These are phyloP conservation scores for Conops quadrifasciatus DNA, from an alignment of 2,888 invertebrate genomes.

Conservation along the genomic window DNA sequence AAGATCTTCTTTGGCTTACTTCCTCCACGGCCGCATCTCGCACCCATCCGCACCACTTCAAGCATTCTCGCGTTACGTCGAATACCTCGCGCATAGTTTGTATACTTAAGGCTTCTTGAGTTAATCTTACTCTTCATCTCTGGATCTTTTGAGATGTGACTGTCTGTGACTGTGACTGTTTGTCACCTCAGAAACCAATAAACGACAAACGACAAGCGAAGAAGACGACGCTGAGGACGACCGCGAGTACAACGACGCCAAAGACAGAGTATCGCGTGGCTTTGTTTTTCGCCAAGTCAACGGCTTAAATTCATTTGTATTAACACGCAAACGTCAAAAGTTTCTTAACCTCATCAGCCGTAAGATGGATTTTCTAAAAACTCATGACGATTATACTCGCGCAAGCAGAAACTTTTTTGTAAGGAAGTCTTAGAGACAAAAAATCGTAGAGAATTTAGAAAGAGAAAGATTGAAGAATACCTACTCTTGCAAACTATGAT, in stretches of 20 bases:
- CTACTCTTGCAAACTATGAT: neutral
- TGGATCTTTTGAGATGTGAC: neutral
- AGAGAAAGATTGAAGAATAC: no score
- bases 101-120: neutral
- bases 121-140: constrained; percentile 1
- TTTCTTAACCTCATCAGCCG: constrained; percentile 13
- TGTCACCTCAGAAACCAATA: neutral
- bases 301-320: neutral
- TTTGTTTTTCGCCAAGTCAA: neutral
- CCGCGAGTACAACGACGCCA: neutral
- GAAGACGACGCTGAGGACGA: neutral
- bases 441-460: neutral
- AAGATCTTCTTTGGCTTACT: neutral
- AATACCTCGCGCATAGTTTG: neutral
- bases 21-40: neutral
- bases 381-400: neutral
- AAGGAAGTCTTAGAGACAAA: neutral
- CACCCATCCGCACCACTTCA: neutral
- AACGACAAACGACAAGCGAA: no score
- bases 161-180: neutral
- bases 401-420: neutral
- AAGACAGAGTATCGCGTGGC: neutral
- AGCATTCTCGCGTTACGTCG: neutral
- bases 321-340: constrained; percentile 20
- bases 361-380: neutral